Base-by-base conservation (phyloP, 2,888 invertebrate species). In the Spilarctia lutea region DNA sequence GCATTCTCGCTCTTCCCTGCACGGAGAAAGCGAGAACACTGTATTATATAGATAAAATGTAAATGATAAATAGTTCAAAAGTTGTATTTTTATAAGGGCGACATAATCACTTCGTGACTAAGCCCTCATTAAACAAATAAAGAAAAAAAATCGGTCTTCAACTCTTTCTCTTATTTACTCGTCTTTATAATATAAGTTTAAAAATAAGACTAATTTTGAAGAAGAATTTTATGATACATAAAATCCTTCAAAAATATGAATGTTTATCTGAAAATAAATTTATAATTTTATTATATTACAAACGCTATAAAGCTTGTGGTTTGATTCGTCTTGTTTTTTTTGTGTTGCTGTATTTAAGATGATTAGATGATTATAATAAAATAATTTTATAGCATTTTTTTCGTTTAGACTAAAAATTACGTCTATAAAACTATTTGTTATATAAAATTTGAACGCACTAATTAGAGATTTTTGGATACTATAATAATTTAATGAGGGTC, bases 231-330 rank as follows among this genome's bases (percentile, higher is more conserved):
- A 56, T 27, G 52, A 24, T 52, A 24, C 24, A 45, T 52, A 68
- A 69, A 68, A 68, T 30, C 10, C 11, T 45, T 30, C 45, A 30
- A 45, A 18, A 56, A 67, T 42, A 67, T 56, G 60, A 56, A 56
- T 74, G 79, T 79, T 80, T 77, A 79, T 79, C 75, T 68, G 27
- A 39, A 76, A 79, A 74, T 75, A 45, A 79, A 77, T 82, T 83
- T 80, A 83, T 87, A 87, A 84, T 78, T 85, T 87, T 83, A 89
- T 78, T 82, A 82, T 73, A 79, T 75, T 83, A 72, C 87, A 85
- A 79, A 78, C 74, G 68, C 72, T 76, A 75, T 76, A 77, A 77
- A 75, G 72, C 65, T 68, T 72, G 72, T 39, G 72, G 74, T 80
- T 84, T 85, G n/a, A 85, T 85, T 78, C 73, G 72, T 72, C 70